These are phyloP conservation scores for Netelia fuscicornis DNA, from an alignment of 2,888 invertebrate species.

Conservation along the genomic window DNA sequence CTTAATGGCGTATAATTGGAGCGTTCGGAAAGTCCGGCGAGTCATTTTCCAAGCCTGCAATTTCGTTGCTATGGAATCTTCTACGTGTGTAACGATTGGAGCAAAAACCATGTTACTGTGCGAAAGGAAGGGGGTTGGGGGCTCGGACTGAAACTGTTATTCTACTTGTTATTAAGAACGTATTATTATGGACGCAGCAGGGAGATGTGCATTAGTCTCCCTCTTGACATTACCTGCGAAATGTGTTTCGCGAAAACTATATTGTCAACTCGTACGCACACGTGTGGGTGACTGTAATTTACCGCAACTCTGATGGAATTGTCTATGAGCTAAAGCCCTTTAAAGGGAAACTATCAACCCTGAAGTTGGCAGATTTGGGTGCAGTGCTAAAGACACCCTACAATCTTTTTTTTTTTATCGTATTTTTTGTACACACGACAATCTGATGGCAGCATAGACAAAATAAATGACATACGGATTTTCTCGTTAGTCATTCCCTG, in stretches of 20 bases:
- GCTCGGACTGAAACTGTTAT: too few species aligned
- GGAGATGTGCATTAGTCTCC: background rate
- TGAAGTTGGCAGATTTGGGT: background rate
- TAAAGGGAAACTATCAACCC: background rate
- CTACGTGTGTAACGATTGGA: slow-evolving; percentile 7
- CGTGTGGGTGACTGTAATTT: slow-evolving; percentile 50
- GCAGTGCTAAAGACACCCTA: background rate
- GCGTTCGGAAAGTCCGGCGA: background rate
- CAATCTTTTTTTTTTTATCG: too few species aligned
- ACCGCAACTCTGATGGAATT: background rate
- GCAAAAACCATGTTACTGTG: background rate
- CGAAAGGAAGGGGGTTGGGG: background rate
- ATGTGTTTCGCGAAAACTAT: slow-evolving; percentile 34
- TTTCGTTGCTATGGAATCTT: slow-evolving; percentile 11
- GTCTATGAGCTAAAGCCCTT: background rate
- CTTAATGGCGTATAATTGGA: slow-evolving; percentile 39
- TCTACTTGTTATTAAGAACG: slow-evolving; percentile 8
- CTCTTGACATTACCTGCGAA: background rate
- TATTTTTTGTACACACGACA: too few species aligned
- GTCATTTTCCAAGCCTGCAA: slow-evolving; percentile 14
- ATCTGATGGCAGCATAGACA: too few species aligned
- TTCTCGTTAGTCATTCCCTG: too few species aligned
- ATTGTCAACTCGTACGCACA: slow-evolving; percentile 32
- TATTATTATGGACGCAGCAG: slow-evolving; percentile 13
- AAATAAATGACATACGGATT: too few species aligned